Conservation (phyloP, 2,888 invertebrate genomes). For the Clanis bilineata region DNA sequence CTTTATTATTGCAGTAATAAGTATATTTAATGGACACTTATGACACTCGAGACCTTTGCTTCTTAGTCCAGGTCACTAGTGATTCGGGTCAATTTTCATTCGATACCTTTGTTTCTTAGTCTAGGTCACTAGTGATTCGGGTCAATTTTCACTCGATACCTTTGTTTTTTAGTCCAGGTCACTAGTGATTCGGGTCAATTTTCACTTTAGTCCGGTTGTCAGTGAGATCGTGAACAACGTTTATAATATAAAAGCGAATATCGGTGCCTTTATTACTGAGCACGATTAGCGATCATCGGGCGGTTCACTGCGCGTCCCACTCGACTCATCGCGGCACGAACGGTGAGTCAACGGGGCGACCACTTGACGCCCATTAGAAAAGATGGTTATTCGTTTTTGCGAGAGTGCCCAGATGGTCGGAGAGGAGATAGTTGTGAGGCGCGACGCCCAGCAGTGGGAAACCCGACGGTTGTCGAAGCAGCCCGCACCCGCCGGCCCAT, state of each 20-base stretch:
- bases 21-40: constrained; percentile 11
- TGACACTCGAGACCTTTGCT: neutral
- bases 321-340: constrained; percentile 32
- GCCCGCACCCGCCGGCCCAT: constrained; percentile 84
- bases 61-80: neutral
- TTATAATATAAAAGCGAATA: neutral
- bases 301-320: neutral
- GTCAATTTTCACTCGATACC: no score
- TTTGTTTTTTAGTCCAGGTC: no score
- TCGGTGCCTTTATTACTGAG: neutral
- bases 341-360: constrained; percentile 39
- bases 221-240: neutral
- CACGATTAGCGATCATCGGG: neutral
- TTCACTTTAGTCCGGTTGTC: neutral
- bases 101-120: no score
- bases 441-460: constrained; percentile 83
- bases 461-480: constrained; percentile 84
- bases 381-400: constrained; percentile 84
- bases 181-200: neutral
- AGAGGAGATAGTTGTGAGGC: constrained; percentile 83
- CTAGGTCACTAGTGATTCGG: no score
- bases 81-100: neutral
- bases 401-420: constrained; percentile 83
- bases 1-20: constrained; percentile 7
- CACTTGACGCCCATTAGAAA: constrained; percentile 78